A percentile compares a stretch with the other conserved stretches of the same genome.
Evolutionary conservation across 2,888 invertebrate genomes (phyloP).

Genomic region (Aspidapion aeneum): DNA sequence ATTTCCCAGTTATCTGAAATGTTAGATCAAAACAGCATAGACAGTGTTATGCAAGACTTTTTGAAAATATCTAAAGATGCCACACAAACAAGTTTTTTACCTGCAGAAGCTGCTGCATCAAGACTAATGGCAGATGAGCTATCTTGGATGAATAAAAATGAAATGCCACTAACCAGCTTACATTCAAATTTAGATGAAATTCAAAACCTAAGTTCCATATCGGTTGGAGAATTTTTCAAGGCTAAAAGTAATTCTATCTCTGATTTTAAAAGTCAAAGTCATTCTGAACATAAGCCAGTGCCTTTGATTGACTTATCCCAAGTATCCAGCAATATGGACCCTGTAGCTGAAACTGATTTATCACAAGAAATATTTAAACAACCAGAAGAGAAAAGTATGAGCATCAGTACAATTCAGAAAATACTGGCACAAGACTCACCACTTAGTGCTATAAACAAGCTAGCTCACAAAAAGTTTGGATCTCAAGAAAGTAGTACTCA

Average conservation of each 20-base stretch:
- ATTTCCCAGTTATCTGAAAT: conserved; percentile 34
- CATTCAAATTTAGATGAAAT: conserved; percentile 16
- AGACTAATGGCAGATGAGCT: conserved; percentile 47
- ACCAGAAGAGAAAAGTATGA: conserved; percentile 29
- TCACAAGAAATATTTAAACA: background rate
- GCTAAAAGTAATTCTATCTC: conserved; percentile 46
- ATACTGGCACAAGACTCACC: conserved; percentile 31
- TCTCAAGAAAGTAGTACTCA: too few relatives aligned
- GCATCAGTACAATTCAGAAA: conserved; percentile 29
- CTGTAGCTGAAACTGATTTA: conserved; percentile 6
- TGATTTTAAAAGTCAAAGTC: conserved; percentile 32
- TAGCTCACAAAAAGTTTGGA: background rate
- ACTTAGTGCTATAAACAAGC: conserved; percentile 11
- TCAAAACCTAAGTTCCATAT: conserved; percentile 28
- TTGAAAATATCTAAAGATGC: conserved; percentile 23
- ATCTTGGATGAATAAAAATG: conserved; percentile 44
- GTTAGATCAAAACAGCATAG: conserved; percentile 33
- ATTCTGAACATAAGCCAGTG: conserved; percentile 34
- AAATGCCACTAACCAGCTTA: conserved; percentile 30
- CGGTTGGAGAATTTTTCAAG: conserved; percentile 50
- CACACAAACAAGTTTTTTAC: conserved; percentile 30
- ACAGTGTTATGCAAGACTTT: conserved; percentile 34
- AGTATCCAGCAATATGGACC: background rate
- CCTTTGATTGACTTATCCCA: conserved; percentile 34
- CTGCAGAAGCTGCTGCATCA: conserved; percentile 44